These are phyloP conservation scores for Volucella bombylans DNA, from an alignment of 2,888 invertebrate genomes.

Conservation along the genomic window DNA sequence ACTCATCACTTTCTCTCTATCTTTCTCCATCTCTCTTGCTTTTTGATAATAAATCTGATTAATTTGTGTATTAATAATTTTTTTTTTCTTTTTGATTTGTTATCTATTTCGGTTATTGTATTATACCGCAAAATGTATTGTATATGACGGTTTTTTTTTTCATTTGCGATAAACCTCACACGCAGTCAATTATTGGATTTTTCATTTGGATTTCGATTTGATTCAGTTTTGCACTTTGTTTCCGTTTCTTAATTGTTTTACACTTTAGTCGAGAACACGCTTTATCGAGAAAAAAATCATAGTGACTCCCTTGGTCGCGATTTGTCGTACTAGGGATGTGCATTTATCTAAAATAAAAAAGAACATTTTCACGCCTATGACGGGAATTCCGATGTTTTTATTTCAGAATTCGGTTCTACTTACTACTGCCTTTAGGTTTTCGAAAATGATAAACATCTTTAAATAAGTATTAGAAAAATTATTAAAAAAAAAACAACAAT, in stretches of 20 bases:
- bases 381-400: slow-evolving; percentile 3
- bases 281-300: slow-evolving; percentile 1
- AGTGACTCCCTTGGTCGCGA: slow-evolving; percentile 17
- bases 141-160: slow-evolving; percentile 15
- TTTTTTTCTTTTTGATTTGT: too few relatives aligned
- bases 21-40: too few relatives aligned
- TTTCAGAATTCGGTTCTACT: slow-evolving; percentile 20
- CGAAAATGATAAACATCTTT: slow-evolving; percentile 31
- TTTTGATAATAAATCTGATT: too few relatives aligned
- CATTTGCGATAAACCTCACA: slow-evolving; percentile 21
- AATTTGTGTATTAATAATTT: too few relatives aligned
- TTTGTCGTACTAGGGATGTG: slow-evolving; percentile 18
- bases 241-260: neutral
- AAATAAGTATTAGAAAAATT: slow-evolving; percentile 15
- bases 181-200: slow-evolving; percentile 21
- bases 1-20: too few relatives aligned
- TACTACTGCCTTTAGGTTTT: slow-evolving; percentile 61
- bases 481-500: slow-evolving; percentile 20
- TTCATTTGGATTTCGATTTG: slow-evolving; percentile 5
- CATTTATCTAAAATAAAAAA: slow-evolving; percentile 34
- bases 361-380: neutral
- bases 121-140: slow-evolving; percentile 25
- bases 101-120: slow-evolving; percentile 37
- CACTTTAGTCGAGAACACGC: neutral
- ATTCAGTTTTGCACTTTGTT: neutral